These are phyloP conservation scores for Ispidina lecontei DNA, from an alignment of 2,797 vertebrate genomes.

Conservation along the genomic window DNA sequence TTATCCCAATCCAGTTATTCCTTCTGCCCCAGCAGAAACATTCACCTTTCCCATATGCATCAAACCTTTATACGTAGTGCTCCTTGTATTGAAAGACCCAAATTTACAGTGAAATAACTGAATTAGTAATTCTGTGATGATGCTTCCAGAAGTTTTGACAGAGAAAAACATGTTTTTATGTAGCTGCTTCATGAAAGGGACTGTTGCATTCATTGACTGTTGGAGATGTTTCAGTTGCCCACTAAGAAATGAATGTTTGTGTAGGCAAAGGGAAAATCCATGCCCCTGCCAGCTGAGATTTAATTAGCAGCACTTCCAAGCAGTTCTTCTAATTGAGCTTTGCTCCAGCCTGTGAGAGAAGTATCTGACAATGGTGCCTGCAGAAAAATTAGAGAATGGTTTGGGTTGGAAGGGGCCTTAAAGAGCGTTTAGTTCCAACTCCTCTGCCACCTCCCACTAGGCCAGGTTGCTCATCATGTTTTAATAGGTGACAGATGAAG, in stretches of 20 bases:
- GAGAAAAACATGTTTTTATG: not conserved
- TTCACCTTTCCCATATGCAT: not conserved
- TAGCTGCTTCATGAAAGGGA: not conserved
- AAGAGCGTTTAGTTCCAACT: too few relatives aligned
- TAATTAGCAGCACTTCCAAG: not conserved
- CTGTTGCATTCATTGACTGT: rapidly evolving
- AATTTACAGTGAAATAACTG: not conserved
- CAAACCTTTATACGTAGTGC: not conserved
- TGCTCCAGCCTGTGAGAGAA: not conserved
- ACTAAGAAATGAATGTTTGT: not conserved
- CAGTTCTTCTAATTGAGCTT: not conserved
- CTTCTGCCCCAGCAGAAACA: not conserved
- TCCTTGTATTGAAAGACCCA: not conserved
- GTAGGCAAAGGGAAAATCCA: not conserved
- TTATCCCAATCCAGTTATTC: not conserved
- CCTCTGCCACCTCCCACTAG: too few relatives aligned
- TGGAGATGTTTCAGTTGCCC: not conserved
- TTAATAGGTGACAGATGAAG: not conserved
- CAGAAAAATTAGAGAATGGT: not conserved
- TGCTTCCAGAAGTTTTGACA: not conserved
- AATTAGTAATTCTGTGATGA: not conserved
- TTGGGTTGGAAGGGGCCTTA: too few relatives aligned
- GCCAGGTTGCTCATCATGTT: not conserved
- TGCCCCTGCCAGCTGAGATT: not conserved
- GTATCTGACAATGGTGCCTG: not conserved